Evolutionary conservation across 37 sponge, comb jelly and placozoan genomes (phyloP).

Genomic region (Spongilla lacustris): DNA sequence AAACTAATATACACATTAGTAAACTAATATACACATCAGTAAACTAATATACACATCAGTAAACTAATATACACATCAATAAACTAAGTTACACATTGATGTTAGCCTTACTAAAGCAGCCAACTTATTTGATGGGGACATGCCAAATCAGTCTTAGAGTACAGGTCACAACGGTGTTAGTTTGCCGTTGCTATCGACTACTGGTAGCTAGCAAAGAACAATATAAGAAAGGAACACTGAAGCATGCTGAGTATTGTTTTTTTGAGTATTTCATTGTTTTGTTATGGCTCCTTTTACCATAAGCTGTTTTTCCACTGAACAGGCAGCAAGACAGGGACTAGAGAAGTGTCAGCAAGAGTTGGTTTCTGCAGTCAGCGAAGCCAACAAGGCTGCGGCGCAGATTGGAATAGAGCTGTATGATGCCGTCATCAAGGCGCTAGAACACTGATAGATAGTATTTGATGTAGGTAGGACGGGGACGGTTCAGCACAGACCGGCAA

Average conservation of each 20-base stretch:
- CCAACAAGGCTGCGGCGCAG: constrained; percentile 78
- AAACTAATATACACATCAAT: not conserved
- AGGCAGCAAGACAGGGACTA: constrained; percentile 81
- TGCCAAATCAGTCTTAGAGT: too few relatives aligned
- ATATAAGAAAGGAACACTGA: too few relatives aligned
- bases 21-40: not conserved
- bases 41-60: not conserved
- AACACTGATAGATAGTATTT: constrained; percentile 10
- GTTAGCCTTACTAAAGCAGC: too few relatives aligned
- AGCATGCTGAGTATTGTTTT: too few relatives aligned
- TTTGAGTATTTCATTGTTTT: too few relatives aligned
- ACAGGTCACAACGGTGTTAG: too few relatives aligned
- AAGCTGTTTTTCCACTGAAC: too few relatives aligned
- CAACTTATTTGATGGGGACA: too few relatives aligned
- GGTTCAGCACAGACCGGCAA: not conserved
- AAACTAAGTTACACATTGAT: too few relatives aligned
- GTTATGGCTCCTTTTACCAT: too few relatives aligned
- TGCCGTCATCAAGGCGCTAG: constrained; percentile 85
- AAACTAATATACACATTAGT: not conserved
- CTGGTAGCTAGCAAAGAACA: too few relatives aligned
- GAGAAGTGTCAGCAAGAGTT: constrained; percentile 79
- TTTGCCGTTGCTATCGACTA: too few relatives aligned
- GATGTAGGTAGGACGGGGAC: not conserved
- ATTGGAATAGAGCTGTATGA: constrained; percentile 92
- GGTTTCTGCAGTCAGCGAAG: constrained; percentile 63